Conservation (phyloP, 2,113 vertebrate species). For the Brachypodius melanocephalos region DNA sequence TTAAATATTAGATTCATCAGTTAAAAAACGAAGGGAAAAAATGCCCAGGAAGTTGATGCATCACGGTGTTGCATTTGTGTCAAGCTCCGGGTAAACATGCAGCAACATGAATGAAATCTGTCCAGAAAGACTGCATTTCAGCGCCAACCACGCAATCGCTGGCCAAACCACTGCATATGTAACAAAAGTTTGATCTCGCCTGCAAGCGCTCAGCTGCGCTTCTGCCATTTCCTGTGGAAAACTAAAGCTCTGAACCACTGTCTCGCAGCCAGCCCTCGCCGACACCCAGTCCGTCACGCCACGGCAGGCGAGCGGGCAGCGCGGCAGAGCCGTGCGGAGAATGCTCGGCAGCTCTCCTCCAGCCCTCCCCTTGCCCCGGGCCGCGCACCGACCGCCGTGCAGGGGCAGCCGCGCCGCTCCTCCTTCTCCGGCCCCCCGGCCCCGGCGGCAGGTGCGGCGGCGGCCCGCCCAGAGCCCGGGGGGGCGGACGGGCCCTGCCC, state of each 20-base stretch:
- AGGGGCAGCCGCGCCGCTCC: not conserved
- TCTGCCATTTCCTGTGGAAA: constrained; percentile 75
- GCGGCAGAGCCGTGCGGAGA: not conserved
- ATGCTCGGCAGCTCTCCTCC: not conserved
- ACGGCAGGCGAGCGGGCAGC: not conserved
- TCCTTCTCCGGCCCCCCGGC: not conserved
- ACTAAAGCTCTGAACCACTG: constrained; percentile 33
- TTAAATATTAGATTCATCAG: not conserved
- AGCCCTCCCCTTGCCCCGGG: not conserved
- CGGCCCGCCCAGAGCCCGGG: not conserved
- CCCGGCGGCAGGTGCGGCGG: not conserved
- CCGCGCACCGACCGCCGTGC: not conserved
- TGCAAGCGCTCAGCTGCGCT: constrained; percentile 65
- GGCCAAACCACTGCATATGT: constrained; percentile 71
- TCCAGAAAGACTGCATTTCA: constrained; percentile 73
- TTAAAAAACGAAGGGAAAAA: not conserved
- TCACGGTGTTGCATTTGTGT: constrained; percentile 32
- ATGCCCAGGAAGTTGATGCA: constrained; percentile 13
- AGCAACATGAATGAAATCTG: constrained; percentile 73
- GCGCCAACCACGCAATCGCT: constrained; percentile 62
- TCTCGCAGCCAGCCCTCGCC: not conserved
- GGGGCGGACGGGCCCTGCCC: too few species aligned
- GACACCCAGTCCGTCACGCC: not conserved
- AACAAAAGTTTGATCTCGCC: constrained; percentile 77
- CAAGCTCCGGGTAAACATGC: constrained; percentile 64